phyloP scores from a whole-genome alignment of 2,113 vertebrate species.

The Protobothrops flavoviridis region DNA sequence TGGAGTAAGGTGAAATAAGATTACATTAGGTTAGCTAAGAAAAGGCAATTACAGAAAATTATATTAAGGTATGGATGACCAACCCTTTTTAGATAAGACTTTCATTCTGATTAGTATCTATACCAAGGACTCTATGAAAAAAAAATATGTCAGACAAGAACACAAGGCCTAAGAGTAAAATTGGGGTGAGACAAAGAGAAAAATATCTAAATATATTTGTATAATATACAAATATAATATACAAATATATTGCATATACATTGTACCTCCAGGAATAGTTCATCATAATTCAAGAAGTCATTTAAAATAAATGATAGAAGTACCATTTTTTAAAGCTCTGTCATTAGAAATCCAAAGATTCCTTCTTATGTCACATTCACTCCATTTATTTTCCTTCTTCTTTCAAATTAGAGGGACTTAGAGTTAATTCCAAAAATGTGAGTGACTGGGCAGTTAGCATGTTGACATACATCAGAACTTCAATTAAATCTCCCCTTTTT shows the following conservation, averaged over 20 bases:
- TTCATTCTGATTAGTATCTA: neutral
- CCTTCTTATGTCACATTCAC: neutral
- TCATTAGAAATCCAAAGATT: neutral
- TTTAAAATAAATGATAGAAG: neutral
- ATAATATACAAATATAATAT: neutral
- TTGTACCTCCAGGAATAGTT: neutral
- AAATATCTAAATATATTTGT: neutral
- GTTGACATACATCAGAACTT: no score
- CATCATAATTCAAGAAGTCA: neutral
- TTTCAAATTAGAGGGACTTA: neutral
- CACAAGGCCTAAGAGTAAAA: neutral
- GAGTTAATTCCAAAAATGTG: neutral
- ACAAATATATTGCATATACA: neutral
- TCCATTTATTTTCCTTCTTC: neutral
- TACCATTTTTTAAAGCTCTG: neutral
- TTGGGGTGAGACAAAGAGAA: neutral
- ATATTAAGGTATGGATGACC: neutral
- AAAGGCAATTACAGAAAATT: neutral
- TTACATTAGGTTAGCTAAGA: neutral
- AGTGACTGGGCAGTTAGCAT: neutral
- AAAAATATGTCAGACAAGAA: neutral
- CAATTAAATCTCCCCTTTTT: no score
- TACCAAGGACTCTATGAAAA: neutral
- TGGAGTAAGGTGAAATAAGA: neutral
- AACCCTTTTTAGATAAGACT: neutral